Conservation (phyloP, 2,888 invertebrate genomes). For the Cheilosia impressa region DNA sequence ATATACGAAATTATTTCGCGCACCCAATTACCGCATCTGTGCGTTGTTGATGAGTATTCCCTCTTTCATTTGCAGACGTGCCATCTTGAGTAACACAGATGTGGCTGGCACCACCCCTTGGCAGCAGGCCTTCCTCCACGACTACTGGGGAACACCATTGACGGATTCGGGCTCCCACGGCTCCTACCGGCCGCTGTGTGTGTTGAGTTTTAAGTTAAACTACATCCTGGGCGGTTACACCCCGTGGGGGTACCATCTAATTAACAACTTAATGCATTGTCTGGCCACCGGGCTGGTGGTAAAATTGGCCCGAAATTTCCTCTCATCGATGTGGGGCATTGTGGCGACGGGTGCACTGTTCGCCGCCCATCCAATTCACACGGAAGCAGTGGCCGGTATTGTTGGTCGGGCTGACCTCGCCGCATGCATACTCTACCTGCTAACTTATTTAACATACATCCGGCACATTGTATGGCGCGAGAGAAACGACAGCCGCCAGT, state of each 20-base stretch:
- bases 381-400: constrained; percentile 97
- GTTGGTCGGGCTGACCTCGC: constrained; percentile 98
- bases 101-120: constrained; percentile 93
- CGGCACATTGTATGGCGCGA: constrained; percentile 90
- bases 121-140: constrained; percentile 92
- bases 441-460: constrained; percentile 93
- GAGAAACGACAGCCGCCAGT: constrained; percentile 83
- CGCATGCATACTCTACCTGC: constrained; percentile 94
- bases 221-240: constrained; percentile 90
- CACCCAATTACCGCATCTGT: constrained; percentile 55
- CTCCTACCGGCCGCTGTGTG: constrained; percentile 96
- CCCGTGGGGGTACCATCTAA: constrained; percentile 93
- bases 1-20: constrained; percentile 67
- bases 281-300: constrained; percentile 93
- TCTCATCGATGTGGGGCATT: constrained; percentile 88
- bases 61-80: constrained; percentile 90
- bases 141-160: constrained; percentile 99
- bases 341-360: constrained; percentile 93
- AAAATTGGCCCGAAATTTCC: constrained; percentile 88
- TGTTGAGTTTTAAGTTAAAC: constrained; percentile 94
- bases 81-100: constrained; percentile 97
- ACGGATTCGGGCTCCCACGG: constrained; percentile 97
- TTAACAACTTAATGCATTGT: constrained; percentile 94
- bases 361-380: constrained; percentile 97
- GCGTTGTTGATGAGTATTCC: constrained; percentile 40